Percentiles rank a stretch among this genome's conserved stretches.
phyloP scores from a whole-genome alignment of 2,888 invertebrate species.

The Agriopis leucophaearia region DNA sequence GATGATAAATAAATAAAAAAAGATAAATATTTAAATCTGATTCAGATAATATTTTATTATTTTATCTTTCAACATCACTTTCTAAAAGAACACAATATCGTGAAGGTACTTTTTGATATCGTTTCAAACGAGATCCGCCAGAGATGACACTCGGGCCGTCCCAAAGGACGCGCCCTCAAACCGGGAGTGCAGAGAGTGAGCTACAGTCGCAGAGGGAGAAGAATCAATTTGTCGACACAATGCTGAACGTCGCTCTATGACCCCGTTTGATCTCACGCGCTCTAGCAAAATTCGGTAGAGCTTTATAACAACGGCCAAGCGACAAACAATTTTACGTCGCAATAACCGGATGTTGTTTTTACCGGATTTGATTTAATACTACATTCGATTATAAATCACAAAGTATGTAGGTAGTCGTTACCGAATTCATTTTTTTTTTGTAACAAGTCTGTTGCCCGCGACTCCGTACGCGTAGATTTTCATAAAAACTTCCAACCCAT shows the following conservation, averaged over 20 bases:
- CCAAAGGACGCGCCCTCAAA: slow-evolving; percentile 33
- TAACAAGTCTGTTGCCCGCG: too few relatives aligned
- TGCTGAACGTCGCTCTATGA: slow-evolving; percentile 50
- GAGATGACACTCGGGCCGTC: slow-evolving; percentile 50
- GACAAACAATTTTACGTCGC: too few relatives aligned
- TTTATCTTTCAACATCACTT: slow-evolving; percentile 3
- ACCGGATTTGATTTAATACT: too few relatives aligned
- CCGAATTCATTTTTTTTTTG: too few relatives aligned
- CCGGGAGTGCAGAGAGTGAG: slow-evolving; percentile 37
- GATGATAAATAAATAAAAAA: too few relatives aligned
- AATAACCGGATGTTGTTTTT: too few relatives aligned
- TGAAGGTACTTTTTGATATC: neutral
- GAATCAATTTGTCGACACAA: slow-evolving; percentile 79
- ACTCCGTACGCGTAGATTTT: too few relatives aligned
- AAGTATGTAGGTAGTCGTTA: too few relatives aligned
- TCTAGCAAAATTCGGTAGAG: neutral
- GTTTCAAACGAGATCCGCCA: slow-evolving; percentile 47
- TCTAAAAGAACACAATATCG: slow-evolving; percentile 36
- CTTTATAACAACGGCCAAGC: too few relatives aligned
- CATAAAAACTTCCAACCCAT: too few relatives aligned
- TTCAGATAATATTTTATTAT: neutral
- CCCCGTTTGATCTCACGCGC: slow-evolving; percentile 52
- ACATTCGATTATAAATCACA: too few relatives aligned
- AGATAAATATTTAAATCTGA: too few relatives aligned
- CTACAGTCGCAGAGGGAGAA: slow-evolving; percentile 70